Evolutionary conservation across 1,140 invertebrate genomes (phyloP).

Genomic region (Lepidurus apus): DNA sequence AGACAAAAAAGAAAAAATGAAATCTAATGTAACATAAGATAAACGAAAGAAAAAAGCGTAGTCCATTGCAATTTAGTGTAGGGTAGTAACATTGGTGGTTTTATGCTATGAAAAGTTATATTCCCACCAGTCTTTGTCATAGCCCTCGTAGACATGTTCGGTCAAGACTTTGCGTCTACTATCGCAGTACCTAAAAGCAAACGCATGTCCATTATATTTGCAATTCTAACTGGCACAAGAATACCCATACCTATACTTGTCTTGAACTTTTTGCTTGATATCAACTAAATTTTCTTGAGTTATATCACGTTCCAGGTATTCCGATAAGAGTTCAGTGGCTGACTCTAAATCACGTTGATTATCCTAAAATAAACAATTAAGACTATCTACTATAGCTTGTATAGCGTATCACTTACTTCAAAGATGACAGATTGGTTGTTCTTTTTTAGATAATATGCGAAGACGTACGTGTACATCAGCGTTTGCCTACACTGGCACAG

Average conservation of each 20-base stretch:
- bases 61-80: slow-evolving; percentile 10
- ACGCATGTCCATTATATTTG: neutral
- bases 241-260: slow-evolving; percentile 82
- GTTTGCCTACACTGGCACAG: slow-evolving; percentile 95
- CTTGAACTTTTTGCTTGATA: slow-evolving; percentile 99
- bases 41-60: neutral
- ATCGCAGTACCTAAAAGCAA: slow-evolving; percentile 82
- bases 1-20: neutral
- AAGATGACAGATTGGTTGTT: slow-evolving; percentile 99
- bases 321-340: slow-evolving; percentile 92
- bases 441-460: slow-evolving; percentile 95
- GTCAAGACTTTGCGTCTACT: slow-evolving; percentile 86
- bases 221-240: slow-evolving; percentile 11
- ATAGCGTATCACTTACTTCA: slow-evolving; percentile 55
- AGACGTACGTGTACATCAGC: slow-evolving; percentile 98
- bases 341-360: slow-evolving; percentile 98
- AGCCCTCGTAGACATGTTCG: slow-evolving; percentile 96
- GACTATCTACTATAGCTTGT: neutral
- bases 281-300: slow-evolving; percentile 94
- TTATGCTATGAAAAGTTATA: slow-evolving; percentile 52
- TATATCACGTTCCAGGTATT: slow-evolving; percentile 96
- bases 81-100: neutral
- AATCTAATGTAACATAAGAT: slow-evolving; percentile 12
- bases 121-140: slow-evolving; percentile 97
- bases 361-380: slow-evolving; percentile 52